A percentile compares a stretch with the other conserved stretches of the same genome.
Conservation (phyloP, 2,113 vertebrate species). For the Edolisoma coerulescens region DNA sequence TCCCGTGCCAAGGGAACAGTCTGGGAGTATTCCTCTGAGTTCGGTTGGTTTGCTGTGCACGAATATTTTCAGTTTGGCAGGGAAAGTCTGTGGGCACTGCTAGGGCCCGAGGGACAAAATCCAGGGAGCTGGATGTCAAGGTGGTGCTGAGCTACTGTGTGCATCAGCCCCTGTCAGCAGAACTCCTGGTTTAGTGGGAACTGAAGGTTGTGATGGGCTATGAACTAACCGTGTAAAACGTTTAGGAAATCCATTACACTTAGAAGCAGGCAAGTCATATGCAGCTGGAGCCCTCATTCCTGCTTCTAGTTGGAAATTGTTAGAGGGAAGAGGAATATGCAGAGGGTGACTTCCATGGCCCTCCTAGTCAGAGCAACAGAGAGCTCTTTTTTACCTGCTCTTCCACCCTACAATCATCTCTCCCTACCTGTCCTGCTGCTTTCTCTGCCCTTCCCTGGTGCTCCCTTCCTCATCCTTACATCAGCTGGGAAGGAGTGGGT, state of each 20-base stretch:
- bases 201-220: not conserved
- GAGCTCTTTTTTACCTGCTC: not conserved
- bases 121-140: not conserved
- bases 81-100: not conserved
- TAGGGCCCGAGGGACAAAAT: not conserved
- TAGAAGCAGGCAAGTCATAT: not conserved
- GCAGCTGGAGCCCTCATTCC: not conserved
- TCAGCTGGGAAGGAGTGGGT: not conserved
- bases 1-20: not conserved
- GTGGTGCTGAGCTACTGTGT: not conserved
- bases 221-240: fast-evolving
- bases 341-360: not conserved
- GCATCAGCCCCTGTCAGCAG: no score
- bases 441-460: not conserved
- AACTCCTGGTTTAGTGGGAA: not conserved
- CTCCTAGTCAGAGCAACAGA: not conserved
- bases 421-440: not conserved
- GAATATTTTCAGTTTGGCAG: not conserved
- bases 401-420: fast-evolving
- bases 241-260: not conserved
- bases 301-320: not conserved
- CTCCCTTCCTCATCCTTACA: not conserved
- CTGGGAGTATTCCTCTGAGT: fast-evolving
- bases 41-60: not conserved
- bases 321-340: not conserved